Base-by-base conservation (phyloP, 2,888 invertebrate genomes). In the Pilophorus perplexus region DNA sequence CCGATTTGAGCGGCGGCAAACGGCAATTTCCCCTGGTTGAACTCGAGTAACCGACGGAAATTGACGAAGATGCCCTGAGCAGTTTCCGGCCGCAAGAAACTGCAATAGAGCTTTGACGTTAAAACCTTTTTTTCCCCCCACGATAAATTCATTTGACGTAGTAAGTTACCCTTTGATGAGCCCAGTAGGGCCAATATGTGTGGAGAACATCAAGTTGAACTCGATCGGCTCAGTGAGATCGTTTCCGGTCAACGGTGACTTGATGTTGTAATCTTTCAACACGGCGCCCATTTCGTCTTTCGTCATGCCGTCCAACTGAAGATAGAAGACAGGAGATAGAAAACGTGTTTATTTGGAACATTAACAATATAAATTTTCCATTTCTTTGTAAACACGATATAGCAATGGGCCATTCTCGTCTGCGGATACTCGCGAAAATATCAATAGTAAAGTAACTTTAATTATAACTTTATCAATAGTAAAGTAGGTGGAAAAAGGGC, bases 41-140 rank as follows among this genome's bases (percentile, higher is more conserved):
- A 99, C 78, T 97, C 97, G 64, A 99, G 78, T 23, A 99, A 82
- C 12, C 99, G 84, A 78, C 99, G 99, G 77, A 99, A 99, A 79
- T 99, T 99, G 0, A 99, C 98, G 80, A 99, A 99, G 72, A 99
- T 99, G 23, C 99, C 99, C 78, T 99, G 99, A 0, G 99, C 99
- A 12, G 99, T 99, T 81, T 99, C 99, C 20, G 99, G 99, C 68
- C 99, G 85, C 20, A 99, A 81, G 76, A 89, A 99, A 14, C 60
- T 60, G 44, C 1, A 27, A 25, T 22, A 48, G n/a, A 42, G n/a
- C n/a, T n/a, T n/a, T n/a, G n/a, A n/a, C n/a, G n/a, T n/a, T n/a
- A n/a, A n/a, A n/a, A n/a, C n/a, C n/a, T n/a, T n/a, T n/a, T n/a
- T n/a, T n/a, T n/a, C n/a, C n/a, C n/a, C n/a, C n/a, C n/a, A n/a